A percentile compares a stretch with the other conserved stretches of the same genome.
phyloP scores from a whole-genome alignment of 1,140 invertebrate genomes.

The Drosophila parabipectinata region DNA sequence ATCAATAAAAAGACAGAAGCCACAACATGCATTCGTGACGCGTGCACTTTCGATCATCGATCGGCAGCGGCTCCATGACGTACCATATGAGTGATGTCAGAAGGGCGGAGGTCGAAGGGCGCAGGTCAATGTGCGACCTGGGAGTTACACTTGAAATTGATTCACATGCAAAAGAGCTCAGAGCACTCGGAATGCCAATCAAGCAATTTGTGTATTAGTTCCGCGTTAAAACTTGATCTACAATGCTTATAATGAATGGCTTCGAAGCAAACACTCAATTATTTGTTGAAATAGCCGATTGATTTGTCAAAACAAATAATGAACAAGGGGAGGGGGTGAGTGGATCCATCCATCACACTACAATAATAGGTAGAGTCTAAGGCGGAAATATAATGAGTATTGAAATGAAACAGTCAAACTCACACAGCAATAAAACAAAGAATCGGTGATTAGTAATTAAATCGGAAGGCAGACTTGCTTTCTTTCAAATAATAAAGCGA shows the following conservation, averaged over 20 bases:
- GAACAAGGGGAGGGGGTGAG: background rate
- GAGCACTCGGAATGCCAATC: slow-evolving; percentile 10
- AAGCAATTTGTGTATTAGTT: background rate
- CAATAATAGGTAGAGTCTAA: background rate
- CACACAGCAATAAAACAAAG: background rate
- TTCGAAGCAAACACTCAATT: background rate
- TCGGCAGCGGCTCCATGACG: slow-evolving; percentile 8
- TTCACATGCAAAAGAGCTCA: slow-evolving; percentile 1
- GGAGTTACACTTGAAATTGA: slow-evolving; percentile 13
- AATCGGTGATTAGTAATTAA: background rate
- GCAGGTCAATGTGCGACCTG: slow-evolving; percentile 8
- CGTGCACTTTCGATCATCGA: slow-evolving; percentile 31
- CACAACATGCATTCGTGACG: slow-evolving; percentile 33
- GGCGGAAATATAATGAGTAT: background rate
- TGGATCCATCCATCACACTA: background rate
- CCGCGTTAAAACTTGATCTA: background rate
- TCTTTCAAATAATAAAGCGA: slow-evolving; percentile 13
- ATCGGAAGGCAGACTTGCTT: background rate
- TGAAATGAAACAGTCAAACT: background rate
- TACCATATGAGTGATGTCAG: slow-evolving; percentile 32
- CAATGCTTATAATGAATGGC: background rate
- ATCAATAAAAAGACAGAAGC: slow-evolving; percentile 66
- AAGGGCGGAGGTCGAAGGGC: slow-evolving; percentile 4
- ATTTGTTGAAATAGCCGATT: background rate
- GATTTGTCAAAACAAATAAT: background rate